Evolutionary conservation across 2,888 invertebrate species (phyloP), one percentile per base, ranked within the genome.

Genomic region (Omphaloscelis lunosa): DNA sequence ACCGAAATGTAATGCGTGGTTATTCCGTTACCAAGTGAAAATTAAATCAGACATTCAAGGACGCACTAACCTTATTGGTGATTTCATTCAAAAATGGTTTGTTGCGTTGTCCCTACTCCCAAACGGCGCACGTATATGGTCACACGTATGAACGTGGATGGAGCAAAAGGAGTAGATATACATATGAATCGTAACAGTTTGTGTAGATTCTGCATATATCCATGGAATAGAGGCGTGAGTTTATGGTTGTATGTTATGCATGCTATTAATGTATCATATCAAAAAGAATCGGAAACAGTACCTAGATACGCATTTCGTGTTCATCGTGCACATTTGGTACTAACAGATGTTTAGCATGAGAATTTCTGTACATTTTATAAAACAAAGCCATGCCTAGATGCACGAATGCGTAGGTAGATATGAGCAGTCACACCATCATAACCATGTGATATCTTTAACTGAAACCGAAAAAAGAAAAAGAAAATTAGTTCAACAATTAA

Each of bases 1-100:
- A 93, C 92, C 88, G 89, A 61, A 41, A 1, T 77, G 86, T 86
- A 85, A 86, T 29, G n/a, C 11, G 41, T 53, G 39, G 51, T n/a
- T 41, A 58, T 5, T 4, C 5, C 29, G 17, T 23, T 48, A 17
- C 1, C 29, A 6, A 67, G 3, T 51, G 29, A 51, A 51, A 15
- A 23, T 66, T 8, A 66, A 66, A 23, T 29, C 0, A 1, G 9
- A 17, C 17, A 34, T 17, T 34, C 34, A 34, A 34, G 11, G 23
- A 29, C 6, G 11, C 9, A 51, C 29, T 67, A 15, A 15, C 4
- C 8, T 48, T 23, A 48, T 15, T 8, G 8, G 29, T 29, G 48
- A 29, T 23, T 23, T 48, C 1, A 29, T 29, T 23, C 12, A 15
- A 29, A 5, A 48, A 15, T 51, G 20, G 8, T 48, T 23, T 9